Percentiles rank a stretch among this genome's conserved stretches.
phyloP scores from a whole-genome alignment of 1,140 invertebrate genomes.

The Drosophila sucinea region DNA sequence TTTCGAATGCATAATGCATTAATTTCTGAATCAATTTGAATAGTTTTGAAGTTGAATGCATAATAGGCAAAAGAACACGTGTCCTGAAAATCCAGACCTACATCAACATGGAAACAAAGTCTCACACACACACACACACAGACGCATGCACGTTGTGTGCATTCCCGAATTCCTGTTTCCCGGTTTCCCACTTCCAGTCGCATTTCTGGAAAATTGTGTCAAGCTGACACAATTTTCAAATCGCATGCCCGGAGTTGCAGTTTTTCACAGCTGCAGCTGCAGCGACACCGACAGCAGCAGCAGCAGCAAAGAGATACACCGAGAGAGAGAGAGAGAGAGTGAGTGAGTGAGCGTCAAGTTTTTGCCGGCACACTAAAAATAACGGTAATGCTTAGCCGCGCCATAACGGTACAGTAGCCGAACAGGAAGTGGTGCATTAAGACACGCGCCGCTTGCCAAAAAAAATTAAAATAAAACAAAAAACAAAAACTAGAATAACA shows the following conservation, averaged over 20 bases:
- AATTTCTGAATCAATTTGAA: constrained; percentile 10
- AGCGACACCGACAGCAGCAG: constrained; percentile 3
- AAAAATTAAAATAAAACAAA: constrained; percentile 39
- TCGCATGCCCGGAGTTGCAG: constrained; percentile 75
- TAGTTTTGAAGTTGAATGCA: constrained; percentile 7
- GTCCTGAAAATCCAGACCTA: constrained; percentile 82
- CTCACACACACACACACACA: neutral
- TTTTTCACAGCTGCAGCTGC: constrained; percentile 43
- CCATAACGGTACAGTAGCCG: constrained; percentile 72
- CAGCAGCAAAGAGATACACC: constrained; percentile 21
- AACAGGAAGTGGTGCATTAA: constrained; percentile 82
- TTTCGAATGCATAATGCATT: neutral
- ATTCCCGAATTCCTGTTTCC: neutral
- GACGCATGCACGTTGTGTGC: neutral
- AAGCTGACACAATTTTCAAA: constrained; percentile 80
- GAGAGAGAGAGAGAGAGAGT: constrained; percentile 26
- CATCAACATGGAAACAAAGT: constrained; percentile 63
- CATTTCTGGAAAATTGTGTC: constrained; percentile 83
- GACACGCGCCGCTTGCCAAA: constrained; percentile 67
- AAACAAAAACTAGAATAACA: constrained; percentile 8
- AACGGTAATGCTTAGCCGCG: constrained; percentile 50
- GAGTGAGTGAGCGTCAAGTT: constrained; percentile 12
- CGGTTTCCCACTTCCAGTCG: constrained; percentile 72
- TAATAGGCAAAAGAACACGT: constrained; percentile 49
- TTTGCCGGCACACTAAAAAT: constrained; percentile 70